A percentile compares a stretch with the other conserved stretches of the same genome.
phyloP scores from a whole-genome alignment of 2,113 vertebrate genomes.

The Ariopsis seemanni region DNA sequence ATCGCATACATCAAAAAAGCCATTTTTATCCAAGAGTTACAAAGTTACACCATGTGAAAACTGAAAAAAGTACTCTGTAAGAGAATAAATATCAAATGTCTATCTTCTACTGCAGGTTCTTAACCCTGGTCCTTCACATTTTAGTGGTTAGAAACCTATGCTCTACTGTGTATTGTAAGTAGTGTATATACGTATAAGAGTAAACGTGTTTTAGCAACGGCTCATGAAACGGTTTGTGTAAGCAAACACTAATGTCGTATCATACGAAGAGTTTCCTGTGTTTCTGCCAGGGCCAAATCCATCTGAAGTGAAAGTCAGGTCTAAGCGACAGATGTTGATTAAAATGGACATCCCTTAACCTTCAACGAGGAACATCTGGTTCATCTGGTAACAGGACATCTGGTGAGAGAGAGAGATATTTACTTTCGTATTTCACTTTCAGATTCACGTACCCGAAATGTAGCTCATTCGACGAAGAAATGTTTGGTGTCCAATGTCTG shows the following conservation, averaged over 20 bases:
- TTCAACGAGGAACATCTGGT: conserved; percentile 42
- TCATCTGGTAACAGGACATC: conserved; percentile 40
- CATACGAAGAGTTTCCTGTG: neutral
- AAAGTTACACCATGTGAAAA: neutral
- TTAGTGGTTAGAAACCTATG: neutral
- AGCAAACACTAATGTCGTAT: neutral
- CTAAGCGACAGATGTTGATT: neutral
- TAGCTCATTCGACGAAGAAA: neutral
- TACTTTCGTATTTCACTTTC: neutral
- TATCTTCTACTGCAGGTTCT: neutral
- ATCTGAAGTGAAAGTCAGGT: neutral
- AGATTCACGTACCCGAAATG: neutral
- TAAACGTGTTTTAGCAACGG: neutral
- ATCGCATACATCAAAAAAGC: neutral
- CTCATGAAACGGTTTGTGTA: neutral
- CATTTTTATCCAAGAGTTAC: neutral
- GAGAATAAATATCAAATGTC: neutral
- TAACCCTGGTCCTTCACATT: neutral
- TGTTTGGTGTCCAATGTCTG: neutral
- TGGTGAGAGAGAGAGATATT: neutral
- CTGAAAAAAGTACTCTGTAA: neutral
- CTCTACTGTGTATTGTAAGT: neutral
- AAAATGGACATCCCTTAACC: conserved; percentile 55
- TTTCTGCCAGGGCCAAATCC: neutral
- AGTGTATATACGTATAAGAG: neutral